Evolutionary conservation across 1,140 invertebrate genomes (phyloP), one percentile per base, ranked within the genome.

Genomic region (Phymastichus coffea): DNA sequence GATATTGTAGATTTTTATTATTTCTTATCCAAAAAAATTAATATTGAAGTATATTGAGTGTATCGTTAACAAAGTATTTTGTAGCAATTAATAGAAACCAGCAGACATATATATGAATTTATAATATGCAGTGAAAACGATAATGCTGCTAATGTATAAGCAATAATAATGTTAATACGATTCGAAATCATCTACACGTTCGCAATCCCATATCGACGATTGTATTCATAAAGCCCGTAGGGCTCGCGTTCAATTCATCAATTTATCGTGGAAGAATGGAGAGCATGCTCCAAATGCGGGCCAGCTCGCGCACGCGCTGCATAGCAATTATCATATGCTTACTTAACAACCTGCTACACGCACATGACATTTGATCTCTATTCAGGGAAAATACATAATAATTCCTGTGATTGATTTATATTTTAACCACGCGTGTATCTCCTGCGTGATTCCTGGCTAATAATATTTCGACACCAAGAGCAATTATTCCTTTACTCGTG

Each of bases 401-500:
- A n/a, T n/a, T n/a, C 7, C 15, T 40, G 41, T 53, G 40, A 53
- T 53, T 28, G 30, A 53, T 53, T 53, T 41, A 53, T 53, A 41
- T 41, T 53, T 53, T 53, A 17, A 23, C 15, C 17, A 23, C 23
- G 23, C 19, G n/a, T n/a, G n/a, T n/a, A n/a, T n/a, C n/a, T n/a
- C n/a, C n/a, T 20, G 10, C 20, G 7, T 12, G 15, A 23, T 20
- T 12, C 7, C 48, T 14, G 48, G 4, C 48, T 25, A 51, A 38
- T 51, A 17, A 51, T 38, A 38, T 51, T 51, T 51, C 33, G 35
- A 7, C 43, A 23, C 2, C 2, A 14, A 9, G 10, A 10, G n/a
- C 35, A 23, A 30, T 37, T n/a, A n/a, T 38, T 6, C 35, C 9
- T 38, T 6, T n/a, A n/a, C 15, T 6, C 35, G 35, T 38, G 6